Evolutionary conservation across 92 coral and sea anemone genomes (phyloP), one percentile per base, ranked within the genome.

Genomic region (Siderastrea radians): DNA sequence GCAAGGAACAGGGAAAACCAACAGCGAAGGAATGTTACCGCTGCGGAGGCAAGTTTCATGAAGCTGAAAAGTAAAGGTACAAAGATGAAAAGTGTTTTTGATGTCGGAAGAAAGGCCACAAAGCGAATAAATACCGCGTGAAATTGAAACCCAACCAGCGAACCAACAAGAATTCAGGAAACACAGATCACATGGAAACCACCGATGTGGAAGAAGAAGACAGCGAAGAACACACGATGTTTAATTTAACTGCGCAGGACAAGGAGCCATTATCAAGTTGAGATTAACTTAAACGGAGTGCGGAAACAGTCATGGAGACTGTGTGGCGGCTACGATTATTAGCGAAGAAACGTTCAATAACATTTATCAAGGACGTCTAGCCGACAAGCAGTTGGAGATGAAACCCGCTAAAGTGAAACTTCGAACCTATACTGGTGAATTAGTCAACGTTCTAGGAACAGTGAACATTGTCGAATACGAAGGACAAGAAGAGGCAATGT

Each of bases 341-440:
- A 78, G 12, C 50, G 82, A 78, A 38, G 82, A 78, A 78, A 78
- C 82, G 38, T 60, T 19, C 68, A 77, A 77, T 69, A 61, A 12
- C 59, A 77, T 77, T 11, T 59, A 6, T 49, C 53, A 59, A 3
- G 47, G 82, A 61, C 47, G 62, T 51, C 47, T 26, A 47, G 83
- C 12, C 13, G n/a, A 62, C 72, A 62, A 49, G 5, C 19, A 49
- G 62, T 75, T 49, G 38, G 59, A 79, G 16, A 49, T 79, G 74
- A 49, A 68, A 55, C 75, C 68, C 7, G 47, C 75, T 51, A 7
- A 70, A 44, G 81, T 92, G 48, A 79, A 78, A 44, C 90, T 93
- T 47, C 84, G 80, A 63, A 93, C 92, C 48, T 93, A 83, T 83
- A 81, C 86, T 3, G 90, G 90, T 65, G 85, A 92, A 49, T 63